A percentile compares a stretch with the other conserved stretches of the same genome.
phyloP scores from a whole-genome alignment of 2,113 vertebrate genomes.

The Sporophila hypoxantha region DNA sequence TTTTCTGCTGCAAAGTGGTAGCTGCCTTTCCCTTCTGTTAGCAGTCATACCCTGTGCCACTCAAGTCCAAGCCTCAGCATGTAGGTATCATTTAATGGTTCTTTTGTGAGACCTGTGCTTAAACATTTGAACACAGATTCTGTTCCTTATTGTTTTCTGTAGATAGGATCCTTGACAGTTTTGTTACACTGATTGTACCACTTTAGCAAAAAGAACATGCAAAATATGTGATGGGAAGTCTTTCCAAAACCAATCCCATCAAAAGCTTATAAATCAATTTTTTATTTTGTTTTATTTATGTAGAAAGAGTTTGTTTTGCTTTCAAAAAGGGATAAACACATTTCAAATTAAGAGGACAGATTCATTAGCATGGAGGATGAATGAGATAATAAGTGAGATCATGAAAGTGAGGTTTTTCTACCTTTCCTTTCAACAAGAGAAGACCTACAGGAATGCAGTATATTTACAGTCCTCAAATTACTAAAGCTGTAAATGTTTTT shows the following conservation, averaged over 20 bases:
- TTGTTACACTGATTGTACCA: not conserved
- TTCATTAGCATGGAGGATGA: not conserved
- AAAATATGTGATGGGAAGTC: not conserved
- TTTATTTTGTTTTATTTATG: not conserved
- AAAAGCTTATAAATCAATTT: not conserved
- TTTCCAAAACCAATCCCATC: not conserved
- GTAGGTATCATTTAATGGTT: not conserved
- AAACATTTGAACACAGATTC: not conserved
- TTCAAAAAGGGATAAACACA: not conserved
- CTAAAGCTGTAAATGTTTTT: conserved; percentile 3
- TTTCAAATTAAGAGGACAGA: not conserved
- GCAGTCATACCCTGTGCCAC: not conserved
- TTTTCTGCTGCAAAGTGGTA: not conserved
- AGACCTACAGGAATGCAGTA: not conserved
- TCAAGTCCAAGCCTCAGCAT: not conserved
- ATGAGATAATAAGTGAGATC: not conserved
- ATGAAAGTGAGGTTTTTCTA: not conserved
- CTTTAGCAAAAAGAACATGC: not conserved
- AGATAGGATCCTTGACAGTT: not conserved
- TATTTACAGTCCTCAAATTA: not conserved
- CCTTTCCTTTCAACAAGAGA: not conserved
- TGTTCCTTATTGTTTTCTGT: not conserved
- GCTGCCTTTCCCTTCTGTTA: not conserved
- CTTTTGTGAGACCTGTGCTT: not conserved
- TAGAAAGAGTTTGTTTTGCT: not conserved